These are phyloP conservation scores for Acinonyx jubatus DNA, from an alignment of 2,113 vertebrate genomes.

Conservation along the genomic window DNA sequence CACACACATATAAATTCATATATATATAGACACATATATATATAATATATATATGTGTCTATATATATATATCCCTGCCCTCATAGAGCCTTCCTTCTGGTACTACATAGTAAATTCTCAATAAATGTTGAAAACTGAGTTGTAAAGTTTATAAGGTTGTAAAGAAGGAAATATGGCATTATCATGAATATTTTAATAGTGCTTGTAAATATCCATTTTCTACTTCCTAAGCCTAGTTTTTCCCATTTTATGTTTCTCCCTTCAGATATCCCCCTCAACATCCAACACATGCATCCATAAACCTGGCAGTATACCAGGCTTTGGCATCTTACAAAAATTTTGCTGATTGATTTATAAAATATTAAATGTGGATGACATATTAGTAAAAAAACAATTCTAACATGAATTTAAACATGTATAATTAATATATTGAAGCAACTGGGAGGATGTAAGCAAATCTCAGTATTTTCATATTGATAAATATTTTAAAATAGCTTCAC, in stretches of 20 bases:
- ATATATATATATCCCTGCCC: not conserved
- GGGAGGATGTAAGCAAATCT: not conserved
- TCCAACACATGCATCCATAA: not conserved
- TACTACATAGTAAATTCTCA: not conserved
- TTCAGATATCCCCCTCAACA: not conserved
- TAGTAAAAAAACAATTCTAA: constrained; percentile 1
- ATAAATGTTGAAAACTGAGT: not conserved
- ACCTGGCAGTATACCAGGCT: not conserved
- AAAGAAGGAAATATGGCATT: not conserved
- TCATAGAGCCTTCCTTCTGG: not conserved
- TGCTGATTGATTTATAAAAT: constrained; percentile 1
- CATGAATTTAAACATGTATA: not conserved
- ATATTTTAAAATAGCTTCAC: not conserved
- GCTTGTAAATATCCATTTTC: not conserved
- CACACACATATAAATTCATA: not conserved
- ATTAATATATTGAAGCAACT: not conserved
- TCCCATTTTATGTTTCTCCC: not conserved
- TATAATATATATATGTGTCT: not conserved
- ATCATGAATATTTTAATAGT: not conserved
- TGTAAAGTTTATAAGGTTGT: not conserved
- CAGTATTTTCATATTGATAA: not conserved
- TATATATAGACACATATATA: not conserved
- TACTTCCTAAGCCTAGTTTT: not conserved
- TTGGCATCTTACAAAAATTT: not conserved
- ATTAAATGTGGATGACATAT: not conserved